These are phyloP conservation scores for Parapsyche elsis DNA, from an alignment of 1,140 invertebrate genomes.

Conservation along the genomic window DNA sequence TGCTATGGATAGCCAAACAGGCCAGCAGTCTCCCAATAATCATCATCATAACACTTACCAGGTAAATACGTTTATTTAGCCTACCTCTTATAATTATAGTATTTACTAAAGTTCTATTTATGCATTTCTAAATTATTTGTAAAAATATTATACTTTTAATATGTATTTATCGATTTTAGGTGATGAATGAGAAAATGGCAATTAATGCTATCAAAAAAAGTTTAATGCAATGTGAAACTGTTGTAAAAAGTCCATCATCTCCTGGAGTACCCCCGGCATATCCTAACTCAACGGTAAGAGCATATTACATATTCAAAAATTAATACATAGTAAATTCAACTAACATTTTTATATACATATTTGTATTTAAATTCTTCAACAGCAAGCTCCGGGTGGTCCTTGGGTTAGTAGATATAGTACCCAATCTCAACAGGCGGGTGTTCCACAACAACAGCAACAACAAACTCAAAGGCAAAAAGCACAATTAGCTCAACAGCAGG, in stretches of 20 bases:
- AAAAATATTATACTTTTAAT: slow-evolving; percentile 25
- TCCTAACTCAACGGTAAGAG: slow-evolving; percentile 70
- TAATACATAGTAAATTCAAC: neutral
- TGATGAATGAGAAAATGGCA: slow-evolving; percentile 80
- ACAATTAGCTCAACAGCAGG: slow-evolving; percentile 61
- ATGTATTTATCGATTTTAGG: slow-evolving; percentile 58
- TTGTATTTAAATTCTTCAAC: neutral
- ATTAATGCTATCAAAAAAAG: slow-evolving; percentile 92
- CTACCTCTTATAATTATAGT: neutral
- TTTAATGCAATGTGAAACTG: slow-evolving; percentile 84
- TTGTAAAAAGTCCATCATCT: slow-evolving; percentile 73
- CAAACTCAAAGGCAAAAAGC: slow-evolving; percentile 60
- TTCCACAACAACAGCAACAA: slow-evolving; percentile 60
- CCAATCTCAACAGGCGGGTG: slow-evolving; percentile 62
- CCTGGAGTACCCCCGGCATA: slow-evolving; percentile 75
- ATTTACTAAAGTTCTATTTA: neutral
- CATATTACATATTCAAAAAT: neutral
- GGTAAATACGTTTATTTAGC: slow-evolving; percentile 20
- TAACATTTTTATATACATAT: neutral
- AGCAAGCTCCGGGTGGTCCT: slow-evolving; percentile 38
- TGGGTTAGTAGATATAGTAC: slow-evolving; percentile 60
- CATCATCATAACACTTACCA: slow-evolving; percentile 54
- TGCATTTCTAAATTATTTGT: neutral
- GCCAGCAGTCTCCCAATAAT: slow-evolving; percentile 58
- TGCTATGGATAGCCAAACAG: slow-evolving; percentile 62